phyloP scores from a whole-genome alignment of 2,888 invertebrate species.

The Lithophane leautieri region DNA sequence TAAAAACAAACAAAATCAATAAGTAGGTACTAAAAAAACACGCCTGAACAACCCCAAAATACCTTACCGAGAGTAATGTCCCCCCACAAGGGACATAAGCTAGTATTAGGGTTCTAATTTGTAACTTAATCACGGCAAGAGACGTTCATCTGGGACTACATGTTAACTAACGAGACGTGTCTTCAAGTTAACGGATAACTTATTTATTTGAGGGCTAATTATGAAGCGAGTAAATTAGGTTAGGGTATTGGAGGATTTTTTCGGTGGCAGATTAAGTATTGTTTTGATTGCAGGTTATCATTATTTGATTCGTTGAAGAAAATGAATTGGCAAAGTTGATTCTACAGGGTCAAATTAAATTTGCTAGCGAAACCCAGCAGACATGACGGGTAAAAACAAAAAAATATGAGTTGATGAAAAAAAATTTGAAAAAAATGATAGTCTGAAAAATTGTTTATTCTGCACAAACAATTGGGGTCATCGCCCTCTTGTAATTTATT shows the following conservation, averaged over 20 bases:
- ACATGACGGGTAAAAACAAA: neutral
- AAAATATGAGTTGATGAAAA: neutral
- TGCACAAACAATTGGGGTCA: too few species aligned
- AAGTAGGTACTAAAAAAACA: neutral
- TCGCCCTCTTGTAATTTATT: too few species aligned
- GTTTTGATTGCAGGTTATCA: neutral
- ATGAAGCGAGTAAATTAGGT: constrained; percentile 15
- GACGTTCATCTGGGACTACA: constrained; percentile 56
- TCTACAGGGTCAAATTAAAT: neutral
- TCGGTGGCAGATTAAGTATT: neutral
- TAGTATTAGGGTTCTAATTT: constrained; percentile 57
- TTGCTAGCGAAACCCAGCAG: neutral
- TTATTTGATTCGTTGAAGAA: neutral
- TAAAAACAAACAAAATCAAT: too few species aligned
- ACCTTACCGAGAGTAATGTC: constrained; percentile 24
- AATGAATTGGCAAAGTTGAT: neutral
- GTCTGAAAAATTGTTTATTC: too few species aligned
- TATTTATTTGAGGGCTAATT: constrained; percentile 53
- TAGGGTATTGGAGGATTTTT: neutral
- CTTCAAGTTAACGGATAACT: constrained; percentile 53
- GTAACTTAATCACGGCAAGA: constrained; percentile 63
- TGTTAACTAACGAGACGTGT: constrained; percentile 57
- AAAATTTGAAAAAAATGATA: too few species aligned
- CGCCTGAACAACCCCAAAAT: neutral
- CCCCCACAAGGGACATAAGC: constrained; percentile 44